phyloP scores from a whole-genome alignment of 2,888 invertebrate species.

The Geotrupes spiniger region DNA sequence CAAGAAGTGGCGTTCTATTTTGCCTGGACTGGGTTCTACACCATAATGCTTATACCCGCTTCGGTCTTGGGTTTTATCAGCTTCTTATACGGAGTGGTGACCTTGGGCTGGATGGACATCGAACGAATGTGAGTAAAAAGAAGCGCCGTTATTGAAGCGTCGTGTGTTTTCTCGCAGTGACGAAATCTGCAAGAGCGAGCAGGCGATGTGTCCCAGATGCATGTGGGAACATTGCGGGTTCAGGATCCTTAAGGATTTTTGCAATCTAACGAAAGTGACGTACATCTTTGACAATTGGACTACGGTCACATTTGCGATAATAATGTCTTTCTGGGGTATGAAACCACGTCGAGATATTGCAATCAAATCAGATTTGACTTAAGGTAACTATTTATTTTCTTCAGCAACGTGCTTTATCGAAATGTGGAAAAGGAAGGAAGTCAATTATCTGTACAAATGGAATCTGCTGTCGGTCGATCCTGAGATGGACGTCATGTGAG shows the following conservation, averaged over 20 bases:
- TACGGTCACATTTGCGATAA: slow-evolving; percentile 37
- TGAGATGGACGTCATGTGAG: slow-evolving; percentile 7
- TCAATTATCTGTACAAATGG: slow-evolving; percentile 38
- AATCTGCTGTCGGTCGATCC: slow-evolving; percentile 30
- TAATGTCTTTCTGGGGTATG: slow-evolving; percentile 45
- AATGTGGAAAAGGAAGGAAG: slow-evolving; percentile 38
- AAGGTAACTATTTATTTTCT: slow-evolving; percentile 11
- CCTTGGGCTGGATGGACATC: slow-evolving; percentile 11
- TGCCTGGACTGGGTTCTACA: slow-evolving; percentile 58
- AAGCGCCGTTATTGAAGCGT: not conserved
- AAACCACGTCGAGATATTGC: too few relatives aligned
- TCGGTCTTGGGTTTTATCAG: slow-evolving; percentile 50
- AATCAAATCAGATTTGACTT: too few relatives aligned
- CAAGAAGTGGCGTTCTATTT: slow-evolving; percentile 57
- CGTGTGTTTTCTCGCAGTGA: slow-evolving; percentile 26
- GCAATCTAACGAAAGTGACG: slow-evolving; percentile 52
- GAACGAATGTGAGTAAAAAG: slow-evolving; percentile 23
- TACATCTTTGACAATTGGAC: slow-evolving; percentile 44
- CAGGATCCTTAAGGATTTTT: slow-evolving; percentile 53
- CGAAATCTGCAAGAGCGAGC: slow-evolving; percentile 38
- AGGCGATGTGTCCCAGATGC: slow-evolving; percentile 58
- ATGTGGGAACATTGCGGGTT: slow-evolving; percentile 53
- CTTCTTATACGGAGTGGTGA: slow-evolving; percentile 47
- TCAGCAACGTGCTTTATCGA: slow-evolving; percentile 31
- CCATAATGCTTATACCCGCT: slow-evolving; percentile 51